A percentile compares a stretch with the other conserved stretches of the same genome.
phyloP scores from a whole-genome alignment of 2,113 vertebrate species.

The Psilopogon haemacephalus region DNA sequence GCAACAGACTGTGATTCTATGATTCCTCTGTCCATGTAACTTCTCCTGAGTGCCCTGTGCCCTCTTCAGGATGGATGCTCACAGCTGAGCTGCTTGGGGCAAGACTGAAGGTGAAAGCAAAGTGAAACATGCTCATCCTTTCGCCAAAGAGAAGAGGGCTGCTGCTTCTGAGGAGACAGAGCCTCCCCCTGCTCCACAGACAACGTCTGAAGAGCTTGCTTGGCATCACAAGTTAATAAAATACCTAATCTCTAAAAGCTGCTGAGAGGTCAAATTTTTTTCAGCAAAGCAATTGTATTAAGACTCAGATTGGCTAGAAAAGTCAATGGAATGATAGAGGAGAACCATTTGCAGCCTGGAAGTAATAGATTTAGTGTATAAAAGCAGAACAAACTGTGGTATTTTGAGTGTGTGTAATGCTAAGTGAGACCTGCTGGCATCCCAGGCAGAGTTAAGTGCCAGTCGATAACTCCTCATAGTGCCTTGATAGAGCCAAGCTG shows the following conservation, averaged over 20 bases:
- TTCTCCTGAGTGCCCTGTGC: not conserved
- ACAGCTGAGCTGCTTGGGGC: not conserved
- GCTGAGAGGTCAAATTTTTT: slow-evolving; percentile 32
- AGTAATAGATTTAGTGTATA: not conserved
- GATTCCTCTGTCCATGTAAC: not conserved
- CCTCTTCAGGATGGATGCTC: not conserved
- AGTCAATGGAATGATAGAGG: slow-evolving; percentile 25
- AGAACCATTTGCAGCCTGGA: not conserved
- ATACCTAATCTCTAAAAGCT: not conserved
- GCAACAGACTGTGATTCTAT: too few species aligned
- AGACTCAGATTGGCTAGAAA: slow-evolving; percentile 34
- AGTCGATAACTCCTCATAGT: not conserved
- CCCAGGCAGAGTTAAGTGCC: not conserved
- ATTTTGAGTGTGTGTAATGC: not conserved
- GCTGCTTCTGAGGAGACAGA: not conserved
- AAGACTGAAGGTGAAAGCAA: not conserved
- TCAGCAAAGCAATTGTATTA: slow-evolving; percentile 26
- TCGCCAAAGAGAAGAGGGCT: not conserved
- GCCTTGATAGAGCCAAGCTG: not conserved
- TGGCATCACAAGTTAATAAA: slow-evolving; percentile 37
- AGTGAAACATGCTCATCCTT: not conserved
- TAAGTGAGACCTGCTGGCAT: not conserved
- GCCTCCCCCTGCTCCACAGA: not conserved
- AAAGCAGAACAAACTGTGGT: not conserved
- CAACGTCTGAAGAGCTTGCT: not conserved